A percentile compares a stretch with the other conserved stretches of the same genome.
Conservation (phyloP, 2,113 vertebrate genomes). For the Rhabdornis inornatus region DNA sequence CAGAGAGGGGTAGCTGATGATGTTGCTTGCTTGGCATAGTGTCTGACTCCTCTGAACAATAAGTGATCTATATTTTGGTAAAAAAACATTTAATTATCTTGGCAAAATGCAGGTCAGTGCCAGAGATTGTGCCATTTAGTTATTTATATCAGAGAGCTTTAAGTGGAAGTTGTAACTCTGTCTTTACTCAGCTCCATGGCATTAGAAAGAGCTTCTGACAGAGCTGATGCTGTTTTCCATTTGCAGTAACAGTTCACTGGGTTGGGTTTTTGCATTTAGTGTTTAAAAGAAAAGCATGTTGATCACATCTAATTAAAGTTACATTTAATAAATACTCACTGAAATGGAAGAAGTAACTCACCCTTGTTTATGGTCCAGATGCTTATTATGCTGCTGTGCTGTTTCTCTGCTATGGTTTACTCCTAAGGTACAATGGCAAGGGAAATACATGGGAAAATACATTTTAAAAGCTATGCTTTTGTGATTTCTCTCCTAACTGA, state of each 20-base stretch:
- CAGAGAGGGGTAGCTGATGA: neutral
- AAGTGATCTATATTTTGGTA: neutral
- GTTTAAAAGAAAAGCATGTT: neutral
- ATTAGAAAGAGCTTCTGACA: neutral
- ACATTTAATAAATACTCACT: neutral
- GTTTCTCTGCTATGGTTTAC: neutral
- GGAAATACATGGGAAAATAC: neutral
- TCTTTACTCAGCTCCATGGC: neutral
- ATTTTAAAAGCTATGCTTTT: neutral
- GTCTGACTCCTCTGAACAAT: neutral
- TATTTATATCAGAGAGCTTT: neutral
- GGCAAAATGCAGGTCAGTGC: neutral
- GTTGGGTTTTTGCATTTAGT: neutral
- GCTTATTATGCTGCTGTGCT: neutral
- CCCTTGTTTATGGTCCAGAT: neutral
- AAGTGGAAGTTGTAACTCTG: neutral
- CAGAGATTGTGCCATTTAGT: neutral
- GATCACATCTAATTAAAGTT: neutral
- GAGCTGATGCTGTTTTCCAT: neutral
- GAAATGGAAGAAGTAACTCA: neutral
- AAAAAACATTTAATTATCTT: neutral
- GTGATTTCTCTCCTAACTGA: neutral
- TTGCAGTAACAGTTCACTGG: neutral
- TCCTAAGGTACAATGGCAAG: neutral
- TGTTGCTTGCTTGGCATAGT: neutral